Evolutionary conservation across 2,888 invertebrate species (phyloP).

Genomic region (Polyploca ridens): DNA sequence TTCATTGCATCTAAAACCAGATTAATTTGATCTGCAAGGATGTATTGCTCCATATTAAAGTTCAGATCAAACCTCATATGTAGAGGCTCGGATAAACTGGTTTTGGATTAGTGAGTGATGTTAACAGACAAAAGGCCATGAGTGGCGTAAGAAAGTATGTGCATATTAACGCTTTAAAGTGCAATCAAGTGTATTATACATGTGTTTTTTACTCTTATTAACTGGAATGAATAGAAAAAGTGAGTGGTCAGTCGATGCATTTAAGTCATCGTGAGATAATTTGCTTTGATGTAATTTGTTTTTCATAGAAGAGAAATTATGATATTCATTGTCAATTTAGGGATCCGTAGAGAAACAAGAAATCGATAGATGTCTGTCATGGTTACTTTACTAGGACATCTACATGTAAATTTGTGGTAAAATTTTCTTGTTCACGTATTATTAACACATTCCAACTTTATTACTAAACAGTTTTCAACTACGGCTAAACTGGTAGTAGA

Average conservation of each 20-base stretch:
- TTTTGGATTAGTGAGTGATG: neutral
- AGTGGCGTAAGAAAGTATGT: conserved; percentile 39
- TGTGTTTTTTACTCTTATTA: neutral
- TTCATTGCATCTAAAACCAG: conserved; percentile 26
- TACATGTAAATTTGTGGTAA: too few relatives aligned
- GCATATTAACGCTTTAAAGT: conserved; percentile 30
- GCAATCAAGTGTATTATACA: conserved; percentile 2
- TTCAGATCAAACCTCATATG: neutral
- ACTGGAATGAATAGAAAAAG: neutral
- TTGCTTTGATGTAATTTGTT: neutral
- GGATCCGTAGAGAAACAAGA: too few relatives aligned
- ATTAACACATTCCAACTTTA: too few relatives aligned
- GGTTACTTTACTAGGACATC: too few relatives aligned
- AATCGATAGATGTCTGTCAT: too few relatives aligned
- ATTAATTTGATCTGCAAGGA: conserved; percentile 31
- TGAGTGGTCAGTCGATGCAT: neutral
- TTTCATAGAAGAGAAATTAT: neutral
- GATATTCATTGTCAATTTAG: neutral
- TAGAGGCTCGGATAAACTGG: neutral
- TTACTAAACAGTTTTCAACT: too few relatives aligned
- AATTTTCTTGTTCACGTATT: too few relatives aligned
- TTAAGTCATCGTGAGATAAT: neutral
- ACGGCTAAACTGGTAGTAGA: too few relatives aligned
- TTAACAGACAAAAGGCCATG: conserved; percentile 36
- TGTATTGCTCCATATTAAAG: conserved; percentile 18